Base-by-base conservation (phyloP, 2,113 vertebrate species). In the Mystacornis crossleyi region DNA sequence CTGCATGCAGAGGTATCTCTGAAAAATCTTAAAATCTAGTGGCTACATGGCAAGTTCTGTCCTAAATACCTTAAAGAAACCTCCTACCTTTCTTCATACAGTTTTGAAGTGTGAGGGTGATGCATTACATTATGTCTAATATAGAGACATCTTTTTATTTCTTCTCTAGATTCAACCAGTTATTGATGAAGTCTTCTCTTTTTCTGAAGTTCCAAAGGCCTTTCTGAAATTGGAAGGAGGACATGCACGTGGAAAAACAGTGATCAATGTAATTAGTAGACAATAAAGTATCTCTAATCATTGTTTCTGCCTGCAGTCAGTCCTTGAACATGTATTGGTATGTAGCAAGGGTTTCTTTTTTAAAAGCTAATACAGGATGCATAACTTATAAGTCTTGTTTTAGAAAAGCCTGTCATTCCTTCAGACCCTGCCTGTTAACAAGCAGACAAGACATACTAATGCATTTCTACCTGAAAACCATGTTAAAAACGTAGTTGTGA, bases 231-330 rank as follows among this genome's bases (percentile, higher is more conserved):
- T 99, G 95, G 99, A 99, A 97, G 97, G 97, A 91, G 99, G 99
- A 62, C 99, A 99, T 1, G 99, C 99, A 20, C 98, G 99, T 67
- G 99, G 99, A 50, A 99, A 99, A 98, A 99, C 99, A 0, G 99
- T 99, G 24, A 98, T 99, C 48, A 91, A 97, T 72, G 96, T 99
- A 42, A 85, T 96, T 82, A 98, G 71, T 97, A 92, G 53, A 89
- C 88, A 95, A 93, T 96, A 97, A 96, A 93, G 18, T 84, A 18
- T 38, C 23, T 86, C 26, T 43, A 62, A 58, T 47, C 5, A 21
- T 70, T 73, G 47, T 33, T 38, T 64, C 14, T 88, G 70, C 38
- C 60, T 2, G 6, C 51, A 74, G 71, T 80, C 42, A 73, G 24
- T 86, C 40, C 57, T 77, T 90, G 45, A 78, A 75, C 14, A 18